phyloP scores from a whole-genome alignment of 2,888 invertebrate species.

The Cosmia trapezina region DNA sequence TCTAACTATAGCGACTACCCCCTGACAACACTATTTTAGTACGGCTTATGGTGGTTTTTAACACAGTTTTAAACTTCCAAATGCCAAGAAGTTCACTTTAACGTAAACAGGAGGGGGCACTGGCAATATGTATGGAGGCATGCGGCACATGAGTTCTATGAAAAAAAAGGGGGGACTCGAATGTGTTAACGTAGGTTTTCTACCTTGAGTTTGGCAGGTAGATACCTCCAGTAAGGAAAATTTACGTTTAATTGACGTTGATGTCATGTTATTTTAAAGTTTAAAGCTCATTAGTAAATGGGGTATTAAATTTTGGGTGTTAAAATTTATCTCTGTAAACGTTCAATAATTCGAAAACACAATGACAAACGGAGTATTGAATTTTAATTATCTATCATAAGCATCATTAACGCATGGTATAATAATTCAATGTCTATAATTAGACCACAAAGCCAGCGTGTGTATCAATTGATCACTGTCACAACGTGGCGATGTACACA shows the following conservation, averaged over 20 bases:
- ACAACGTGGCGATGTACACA: neutral
- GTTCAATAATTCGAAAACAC: constrained; percentile 1
- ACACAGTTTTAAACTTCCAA: neutral
- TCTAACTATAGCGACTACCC: neutral
- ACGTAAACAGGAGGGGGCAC: neutral
- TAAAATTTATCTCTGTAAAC: neutral
- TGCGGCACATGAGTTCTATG: neutral
- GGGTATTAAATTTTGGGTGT: neutral
- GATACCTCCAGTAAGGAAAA: neutral
- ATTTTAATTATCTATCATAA: constrained; percentile 23
- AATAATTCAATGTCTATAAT: constrained; percentile 45
- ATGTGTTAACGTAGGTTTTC: neutral
- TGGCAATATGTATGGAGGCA: neutral
- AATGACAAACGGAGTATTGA: constrained; percentile 4
- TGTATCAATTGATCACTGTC: constrained; percentile 36
- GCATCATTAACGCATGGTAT: constrained; percentile 30
- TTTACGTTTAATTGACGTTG: neutral
- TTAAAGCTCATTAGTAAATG: neutral
- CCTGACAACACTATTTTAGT: neutral
- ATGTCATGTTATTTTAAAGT: too few relatives aligned
- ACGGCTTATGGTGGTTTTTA: neutral
- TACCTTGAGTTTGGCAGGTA: neutral
- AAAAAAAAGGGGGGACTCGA: neutral
- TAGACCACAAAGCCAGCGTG: constrained; percentile 32
- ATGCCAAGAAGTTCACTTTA: neutral